Evolutionary conservation across 2,888 invertebrate species (phyloP).

Genomic region (Zygaena filipendulae): DNA sequence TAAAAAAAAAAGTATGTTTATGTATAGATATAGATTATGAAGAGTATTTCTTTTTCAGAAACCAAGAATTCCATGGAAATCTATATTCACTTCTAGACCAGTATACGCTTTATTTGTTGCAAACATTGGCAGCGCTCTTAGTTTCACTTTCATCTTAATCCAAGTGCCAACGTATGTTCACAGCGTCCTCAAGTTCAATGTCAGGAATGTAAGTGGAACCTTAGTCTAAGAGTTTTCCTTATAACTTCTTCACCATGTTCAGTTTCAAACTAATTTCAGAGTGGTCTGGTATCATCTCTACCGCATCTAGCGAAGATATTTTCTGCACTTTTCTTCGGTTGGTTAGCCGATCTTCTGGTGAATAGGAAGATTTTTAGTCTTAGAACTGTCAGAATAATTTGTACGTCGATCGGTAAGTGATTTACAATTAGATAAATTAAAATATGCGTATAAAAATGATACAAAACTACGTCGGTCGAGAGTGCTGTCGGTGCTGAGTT

Average conservation of each 20-base stretch:
- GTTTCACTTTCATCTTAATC: constrained; percentile 72
- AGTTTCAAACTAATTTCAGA: constrained; percentile 64
- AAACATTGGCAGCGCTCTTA: constrained; percentile 65
- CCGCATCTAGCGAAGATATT: constrained; percentile 71
- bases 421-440: too few species aligned
- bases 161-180: constrained; percentile 75
- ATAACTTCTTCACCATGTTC: constrained; percentile 23
- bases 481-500: too few species aligned
- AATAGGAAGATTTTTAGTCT: constrained; percentile 32
- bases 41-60: constrained; percentile 25
- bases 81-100: constrained; percentile 54
- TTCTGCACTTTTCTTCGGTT: constrained; percentile 63
- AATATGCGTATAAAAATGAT: too few species aligned
- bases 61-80: constrained; percentile 57
- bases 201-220: constrained; percentile 48
- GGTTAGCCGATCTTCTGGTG: constrained; percentile 57
- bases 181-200: constrained; percentile 61
- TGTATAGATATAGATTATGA: too few species aligned
- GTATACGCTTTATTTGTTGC: constrained; percentile 63
- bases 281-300: constrained; percentile 68
- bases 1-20: too few species aligned
- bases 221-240: too few species aligned
- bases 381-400: constrained; percentile 41
- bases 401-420: constrained; percentile 51
- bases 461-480: too few species aligned